These are phyloP conservation scores for Odontocerum albicorne DNA, from an alignment of 2,888 invertebrate species.

Conservation along the genomic window DNA sequence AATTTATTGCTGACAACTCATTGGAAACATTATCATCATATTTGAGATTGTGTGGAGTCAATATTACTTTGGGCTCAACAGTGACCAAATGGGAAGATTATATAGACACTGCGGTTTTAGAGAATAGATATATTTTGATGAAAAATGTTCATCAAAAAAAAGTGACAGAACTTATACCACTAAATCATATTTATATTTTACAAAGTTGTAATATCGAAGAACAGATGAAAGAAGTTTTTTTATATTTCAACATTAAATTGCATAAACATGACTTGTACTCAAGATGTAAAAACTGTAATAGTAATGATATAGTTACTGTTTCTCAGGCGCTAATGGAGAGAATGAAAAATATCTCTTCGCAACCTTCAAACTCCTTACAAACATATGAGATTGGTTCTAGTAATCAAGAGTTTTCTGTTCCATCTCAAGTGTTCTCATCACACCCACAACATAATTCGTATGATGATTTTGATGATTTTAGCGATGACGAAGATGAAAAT, in stretches of 20 bases:
- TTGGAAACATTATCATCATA: conserved; percentile 7
- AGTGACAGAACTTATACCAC: conserved; percentile 42
- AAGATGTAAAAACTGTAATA: conserved; percentile 28
- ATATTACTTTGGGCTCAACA: conserved; percentile 66
- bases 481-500: conserved; percentile 44
- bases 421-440: no score
- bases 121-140: conserved; percentile 60
- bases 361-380: no score
- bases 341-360: conserved; percentile 5
- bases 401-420: no score
- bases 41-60: conserved; percentile 57
- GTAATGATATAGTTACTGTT: conserved; percentile 11
- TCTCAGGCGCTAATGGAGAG: conserved; percentile 6
- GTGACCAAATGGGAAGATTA: conserved; percentile 54
- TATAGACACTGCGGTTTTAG: conserved; percentile 51
- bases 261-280: conserved; percentile 6
- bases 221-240: conserved; percentile 22
- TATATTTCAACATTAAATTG: conserved; percentile 22
- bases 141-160: conserved; percentile 44
- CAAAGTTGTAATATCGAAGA: conserved; percentile 16
- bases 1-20: conserved; percentile 17
- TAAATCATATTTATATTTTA: conserved; percentile 16
- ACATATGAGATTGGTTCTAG: no score
- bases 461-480: conserved; percentile 16
- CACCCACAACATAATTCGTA: not conserved